phyloP scores from a whole-genome alignment of 2,113 vertebrate species.

The Xyrauchen texanus region DNA sequence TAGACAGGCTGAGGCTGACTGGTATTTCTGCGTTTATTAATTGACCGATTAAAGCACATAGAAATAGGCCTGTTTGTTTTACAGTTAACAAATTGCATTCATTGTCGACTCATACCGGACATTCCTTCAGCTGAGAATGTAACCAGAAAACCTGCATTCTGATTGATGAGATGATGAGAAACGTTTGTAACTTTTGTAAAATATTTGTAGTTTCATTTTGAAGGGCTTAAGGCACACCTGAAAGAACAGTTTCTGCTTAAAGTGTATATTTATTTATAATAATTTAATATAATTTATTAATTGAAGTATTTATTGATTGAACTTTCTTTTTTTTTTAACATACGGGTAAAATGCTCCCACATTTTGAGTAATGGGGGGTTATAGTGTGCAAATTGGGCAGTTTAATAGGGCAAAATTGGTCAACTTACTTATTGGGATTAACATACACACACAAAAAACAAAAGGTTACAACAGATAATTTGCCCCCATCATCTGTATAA shows the following conservation, averaged over 20 bases:
- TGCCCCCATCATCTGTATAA: not conserved
- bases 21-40: not conserved
- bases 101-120: not conserved
- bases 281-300: no score
- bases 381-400: no score
- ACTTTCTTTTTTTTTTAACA: no score
- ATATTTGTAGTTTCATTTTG: slow-evolving; percentile 4
- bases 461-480: not conserved
- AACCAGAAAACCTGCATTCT: slow-evolving; percentile 42
- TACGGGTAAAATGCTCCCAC: no score
- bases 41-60: not conserved
- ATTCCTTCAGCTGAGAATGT: slow-evolving; percentile 33
- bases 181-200: not conserved
- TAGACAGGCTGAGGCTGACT: not conserved
- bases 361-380: no score
- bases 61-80: not conserved
- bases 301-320: no score
- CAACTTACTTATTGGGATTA: not conserved
- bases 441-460: slow-evolving; percentile 13
- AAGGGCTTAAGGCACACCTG: not conserved
- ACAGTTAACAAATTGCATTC: not conserved
- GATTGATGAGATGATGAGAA: not conserved
- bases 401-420: no score
- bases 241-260: no score
- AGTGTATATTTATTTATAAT: no score